Conservation (phyloP, 2,113 vertebrate species). For the Plotosus lineatus region DNA sequence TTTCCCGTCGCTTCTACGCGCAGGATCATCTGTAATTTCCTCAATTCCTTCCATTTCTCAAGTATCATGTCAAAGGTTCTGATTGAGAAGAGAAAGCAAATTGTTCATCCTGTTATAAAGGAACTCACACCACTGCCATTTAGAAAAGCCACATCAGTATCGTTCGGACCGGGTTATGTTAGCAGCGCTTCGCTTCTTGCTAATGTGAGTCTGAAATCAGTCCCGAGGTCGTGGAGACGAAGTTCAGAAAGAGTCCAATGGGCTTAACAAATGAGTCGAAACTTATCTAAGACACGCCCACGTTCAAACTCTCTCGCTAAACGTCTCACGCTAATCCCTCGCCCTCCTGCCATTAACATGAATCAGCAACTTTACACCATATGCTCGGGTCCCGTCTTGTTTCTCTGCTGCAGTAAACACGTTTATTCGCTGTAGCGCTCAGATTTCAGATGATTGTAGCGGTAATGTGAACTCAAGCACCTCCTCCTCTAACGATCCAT, state of each 20-base stretch:
- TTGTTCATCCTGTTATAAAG: conserved; percentile 54
- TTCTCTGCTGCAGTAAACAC: conserved; percentile 18
- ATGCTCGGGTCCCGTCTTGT: conserved; percentile 14
- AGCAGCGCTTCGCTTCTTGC: conserved; percentile 47
- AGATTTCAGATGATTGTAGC: conserved; percentile 14
- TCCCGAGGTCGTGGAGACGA: conserved; percentile 11
- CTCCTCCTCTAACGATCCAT: too few relatives aligned
- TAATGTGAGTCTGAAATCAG: conserved; percentile 55
- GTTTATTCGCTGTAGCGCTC: neutral
- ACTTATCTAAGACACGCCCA: neutral
- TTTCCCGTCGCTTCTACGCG: conserved; percentile 31
- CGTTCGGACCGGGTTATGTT: conserved; percentile 52
- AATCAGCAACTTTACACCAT: neutral
- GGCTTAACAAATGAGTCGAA: conserved; percentile 2
- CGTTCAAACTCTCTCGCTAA: neutral
- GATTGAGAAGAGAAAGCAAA: conserved; percentile 80
- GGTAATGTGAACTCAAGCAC: too few relatives aligned
- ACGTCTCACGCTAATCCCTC: neutral
- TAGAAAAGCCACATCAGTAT: neutral
- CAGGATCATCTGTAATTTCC: conserved; percentile 36
- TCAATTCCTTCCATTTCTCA: conserved; percentile 39
- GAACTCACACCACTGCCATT: conserved; percentile 15
- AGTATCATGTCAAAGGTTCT: conserved; percentile 72
- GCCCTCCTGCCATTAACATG: conserved; percentile 20
- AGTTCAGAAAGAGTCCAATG: neutral